Conservation (phyloP, 2,888 invertebrate genomes). For the Aporophyla nigra region DNA sequence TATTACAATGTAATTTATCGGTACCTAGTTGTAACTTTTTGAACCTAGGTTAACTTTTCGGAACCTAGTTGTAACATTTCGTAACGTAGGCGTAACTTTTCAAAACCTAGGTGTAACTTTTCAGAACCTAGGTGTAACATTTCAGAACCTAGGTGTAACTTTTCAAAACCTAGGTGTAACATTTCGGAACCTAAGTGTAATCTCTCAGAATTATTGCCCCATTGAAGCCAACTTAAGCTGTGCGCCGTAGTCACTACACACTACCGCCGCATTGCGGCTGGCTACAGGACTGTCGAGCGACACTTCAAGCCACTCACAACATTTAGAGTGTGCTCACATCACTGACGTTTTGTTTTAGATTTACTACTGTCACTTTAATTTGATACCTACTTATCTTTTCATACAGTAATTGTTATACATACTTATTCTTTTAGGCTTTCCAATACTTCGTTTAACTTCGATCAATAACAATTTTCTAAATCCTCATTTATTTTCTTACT, state of each 20-base stretch:
- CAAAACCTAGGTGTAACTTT: conserved; percentile 31
- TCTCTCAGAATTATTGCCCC: conserved; percentile 84
- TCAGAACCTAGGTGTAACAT: conserved; percentile 15
- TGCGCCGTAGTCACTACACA: conserved; percentile 89
- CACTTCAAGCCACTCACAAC: conserved; percentile 84
- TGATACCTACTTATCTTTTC: background rate
- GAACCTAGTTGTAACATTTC: conserved; percentile 51
- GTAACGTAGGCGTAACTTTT: conserved; percentile 24
- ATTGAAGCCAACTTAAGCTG: conserved; percentile 88
- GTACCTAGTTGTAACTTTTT: conserved; percentile 64
- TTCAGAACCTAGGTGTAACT: background rate
- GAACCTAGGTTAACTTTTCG: conserved; percentile 66
- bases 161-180: conserved; percentile 42
- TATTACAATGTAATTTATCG: conserved; percentile 66
- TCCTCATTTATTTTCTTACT: background rate
- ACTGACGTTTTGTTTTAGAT: conserved; percentile 38
- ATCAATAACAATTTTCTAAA: background rate
- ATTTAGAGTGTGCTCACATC: conserved; percentile 56
- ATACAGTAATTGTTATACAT: conserved; percentile 2
- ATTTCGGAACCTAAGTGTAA: conserved; percentile 72
- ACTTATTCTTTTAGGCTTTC: conserved; percentile 37
- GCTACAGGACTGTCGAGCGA: conserved; percentile 86
- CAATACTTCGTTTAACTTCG: conserved; percentile 34
- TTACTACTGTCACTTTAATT: conserved; percentile 40
- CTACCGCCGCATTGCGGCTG: conserved; percentile 79